phyloP scores from a whole-genome alignment of 2,113 vertebrate species.

The Gasterosteus nipponicus region DNA sequence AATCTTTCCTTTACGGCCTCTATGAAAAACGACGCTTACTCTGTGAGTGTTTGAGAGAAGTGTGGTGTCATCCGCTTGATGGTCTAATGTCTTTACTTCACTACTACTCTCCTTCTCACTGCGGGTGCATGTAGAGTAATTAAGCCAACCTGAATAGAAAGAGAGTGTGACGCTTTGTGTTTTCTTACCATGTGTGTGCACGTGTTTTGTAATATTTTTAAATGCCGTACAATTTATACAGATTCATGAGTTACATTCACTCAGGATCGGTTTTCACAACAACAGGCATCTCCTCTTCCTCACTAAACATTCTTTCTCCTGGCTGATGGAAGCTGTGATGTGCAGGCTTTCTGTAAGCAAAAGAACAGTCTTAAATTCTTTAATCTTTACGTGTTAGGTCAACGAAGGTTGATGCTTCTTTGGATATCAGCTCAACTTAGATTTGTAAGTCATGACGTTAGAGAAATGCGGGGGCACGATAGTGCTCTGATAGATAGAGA shows the following conservation, averaged over 20 bases:
- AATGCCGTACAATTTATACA: not conserved
- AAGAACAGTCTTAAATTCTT: not conserved
- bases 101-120: constrained; percentile 59
- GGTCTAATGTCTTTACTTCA: constrained; percentile 66
- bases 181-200: constrained; percentile 23
- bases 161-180: constrained; percentile 39
- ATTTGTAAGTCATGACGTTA: too few relatives aligned
- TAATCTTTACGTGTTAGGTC: too few relatives aligned
- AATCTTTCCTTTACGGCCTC: constrained; percentile 77
- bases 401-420: too few relatives aligned
- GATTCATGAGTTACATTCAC: constrained; percentile 10
- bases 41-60: constrained; percentile 66
- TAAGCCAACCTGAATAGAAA: constrained; percentile 68
- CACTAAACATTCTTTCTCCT: not conserved
- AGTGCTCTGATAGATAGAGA: too few relatives aligned
- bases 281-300: constrained; percentile 13
- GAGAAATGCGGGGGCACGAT: too few relatives aligned
- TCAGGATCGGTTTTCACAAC: constrained; percentile 39
- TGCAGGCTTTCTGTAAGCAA: not conserved
- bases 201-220: constrained; percentile 16
- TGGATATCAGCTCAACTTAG: too few relatives aligned
- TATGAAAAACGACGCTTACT: constrained; percentile 67
- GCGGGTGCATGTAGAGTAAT: constrained; percentile 70
- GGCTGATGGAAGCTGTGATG: constrained; percentile 10
- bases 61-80: constrained; percentile 39